Evolutionary conservation across 2,113 vertebrate species (phyloP).

Genomic region (Turdus rufiventris): DNA sequence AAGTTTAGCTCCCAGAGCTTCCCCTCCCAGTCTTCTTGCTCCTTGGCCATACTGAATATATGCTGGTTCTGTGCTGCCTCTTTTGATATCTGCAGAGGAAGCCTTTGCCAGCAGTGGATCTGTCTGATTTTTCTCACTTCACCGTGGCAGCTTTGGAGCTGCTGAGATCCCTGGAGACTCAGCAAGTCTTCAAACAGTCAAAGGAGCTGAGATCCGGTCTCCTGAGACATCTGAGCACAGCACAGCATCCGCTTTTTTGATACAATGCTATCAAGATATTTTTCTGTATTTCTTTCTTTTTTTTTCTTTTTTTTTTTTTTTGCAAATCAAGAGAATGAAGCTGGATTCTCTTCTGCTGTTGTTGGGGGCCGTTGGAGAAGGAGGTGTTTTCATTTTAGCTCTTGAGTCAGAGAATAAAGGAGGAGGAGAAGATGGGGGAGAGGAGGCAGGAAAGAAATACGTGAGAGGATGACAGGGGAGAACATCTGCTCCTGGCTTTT

Average conservation of each 20-base stretch:
- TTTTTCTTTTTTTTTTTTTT: background rate
- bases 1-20: background rate
- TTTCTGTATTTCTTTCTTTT: background rate
- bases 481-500: background rate
- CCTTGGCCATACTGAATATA: background rate
- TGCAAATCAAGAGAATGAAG: background rate
- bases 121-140: constrained; percentile 40
- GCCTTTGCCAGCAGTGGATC: background rate
- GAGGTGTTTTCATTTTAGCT: constrained; percentile 45
- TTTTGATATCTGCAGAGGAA: constrained; percentile 44
- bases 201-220: constrained; percentile 39
- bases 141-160: constrained; percentile 3
- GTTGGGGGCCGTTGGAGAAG: background rate
- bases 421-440: background rate
- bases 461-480: background rate
- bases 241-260: background rate
- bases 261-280: constrained; percentile 5
- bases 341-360: constrained; percentile 22
- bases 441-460: background rate
- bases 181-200: constrained; percentile 47
- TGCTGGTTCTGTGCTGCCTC: background rate
- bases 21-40: background rate
- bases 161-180: constrained; percentile 39
- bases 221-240: constrained; percentile 33
- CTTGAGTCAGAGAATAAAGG: constrained; percentile 34